A percentile compares a stretch with the other conserved stretches of the same genome.
Conservation (phyloP, 2,113 vertebrate genomes). For the Caranx melampygus region DNA sequence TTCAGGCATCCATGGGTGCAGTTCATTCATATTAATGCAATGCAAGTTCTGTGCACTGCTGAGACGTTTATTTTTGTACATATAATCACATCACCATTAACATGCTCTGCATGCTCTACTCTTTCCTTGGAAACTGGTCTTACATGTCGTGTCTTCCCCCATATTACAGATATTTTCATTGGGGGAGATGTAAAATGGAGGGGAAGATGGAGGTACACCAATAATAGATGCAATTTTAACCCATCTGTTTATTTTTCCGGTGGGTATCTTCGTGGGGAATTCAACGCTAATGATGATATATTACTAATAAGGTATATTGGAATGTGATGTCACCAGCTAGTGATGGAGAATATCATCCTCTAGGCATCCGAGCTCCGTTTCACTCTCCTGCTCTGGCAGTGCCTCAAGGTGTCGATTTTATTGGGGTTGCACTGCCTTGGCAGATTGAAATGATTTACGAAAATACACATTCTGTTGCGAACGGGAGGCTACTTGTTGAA, state of each 20-base stretch:
- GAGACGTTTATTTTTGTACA: constrained; percentile 9
- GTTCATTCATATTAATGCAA: constrained; percentile 55
- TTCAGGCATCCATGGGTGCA: constrained; percentile 35
- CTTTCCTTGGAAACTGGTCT: constrained; percentile 16
- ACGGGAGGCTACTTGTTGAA: constrained; percentile 12
- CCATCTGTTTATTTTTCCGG: constrained; percentile 26
- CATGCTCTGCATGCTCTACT: background rate
- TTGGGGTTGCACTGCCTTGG: constrained; percentile 46
- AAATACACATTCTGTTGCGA: constrained; percentile 6
- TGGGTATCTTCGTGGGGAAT: background rate
- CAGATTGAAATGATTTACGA: constrained; percentile 32
- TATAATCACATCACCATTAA: constrained; percentile 9
- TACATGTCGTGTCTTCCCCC: constrained; percentile 56
- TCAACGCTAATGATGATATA: background rate
- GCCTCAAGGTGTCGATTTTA: constrained; percentile 62
- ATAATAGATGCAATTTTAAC: constrained; percentile 56
- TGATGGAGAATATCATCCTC: background rate
- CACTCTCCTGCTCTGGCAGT: constrained; percentile 43
- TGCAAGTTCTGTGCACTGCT: constrained; percentile 30
- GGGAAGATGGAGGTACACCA: constrained; percentile 70
- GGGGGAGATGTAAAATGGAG: constrained; percentile 73
- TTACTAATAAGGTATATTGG: background rate
- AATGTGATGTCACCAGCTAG: constrained; percentile 21
- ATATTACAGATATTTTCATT: constrained; percentile 47
- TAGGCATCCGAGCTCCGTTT: constrained; percentile 3